Evolutionary conservation across 2,113 vertebrate species (phyloP), one percentile per base, ranked within the genome.

Genomic region (Eurystomus gularis): DNA sequence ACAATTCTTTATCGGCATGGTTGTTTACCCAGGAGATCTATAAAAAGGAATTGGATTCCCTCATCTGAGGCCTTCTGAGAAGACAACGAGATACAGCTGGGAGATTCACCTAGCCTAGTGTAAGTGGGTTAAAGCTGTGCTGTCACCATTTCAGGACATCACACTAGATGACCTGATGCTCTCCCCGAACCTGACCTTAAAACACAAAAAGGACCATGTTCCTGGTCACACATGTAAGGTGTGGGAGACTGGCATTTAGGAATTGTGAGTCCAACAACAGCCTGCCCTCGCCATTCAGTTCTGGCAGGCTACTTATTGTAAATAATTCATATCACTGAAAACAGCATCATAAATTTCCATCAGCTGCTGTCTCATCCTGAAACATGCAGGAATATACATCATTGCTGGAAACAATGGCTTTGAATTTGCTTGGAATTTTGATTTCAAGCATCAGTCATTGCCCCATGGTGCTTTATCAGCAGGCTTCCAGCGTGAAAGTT

Each of bases 341-440:
- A 78, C 40, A 66, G 64, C 60, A 84, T 20, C 84, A 83, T 39
- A 79, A 93, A 94, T 88, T 92, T 95, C 93, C 58, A 85, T 73
- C 88, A 80, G 90, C 85, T 88, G 85, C 82, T 86, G 78, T 61
- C 62, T 80, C 75, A 86, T 86, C 71, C 37, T 77, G 52, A 81
- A 86, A 64, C 84, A 81, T 52, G 62, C 68, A 83, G 58, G 44
- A 42, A 88, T 60, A 78, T 77, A 84, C 15, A 89, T 65, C 69
- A 73, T 12, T 83, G 65, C 60, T 93, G 86, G 55, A 73, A 93
- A 95, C 69, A 83, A 69, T 66, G 55, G 37, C 46, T 94, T 65
- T 46, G 64, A 68, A 66, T 71, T 88, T 80, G 21, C 54, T 83
- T 61, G 62, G 76, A 87, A 93, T 95, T 90, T 78, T 80, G 7